phyloP scores from a whole-genome alignment of 2,888 invertebrate species.

The Lamellibrachia satsuma region DNA sequence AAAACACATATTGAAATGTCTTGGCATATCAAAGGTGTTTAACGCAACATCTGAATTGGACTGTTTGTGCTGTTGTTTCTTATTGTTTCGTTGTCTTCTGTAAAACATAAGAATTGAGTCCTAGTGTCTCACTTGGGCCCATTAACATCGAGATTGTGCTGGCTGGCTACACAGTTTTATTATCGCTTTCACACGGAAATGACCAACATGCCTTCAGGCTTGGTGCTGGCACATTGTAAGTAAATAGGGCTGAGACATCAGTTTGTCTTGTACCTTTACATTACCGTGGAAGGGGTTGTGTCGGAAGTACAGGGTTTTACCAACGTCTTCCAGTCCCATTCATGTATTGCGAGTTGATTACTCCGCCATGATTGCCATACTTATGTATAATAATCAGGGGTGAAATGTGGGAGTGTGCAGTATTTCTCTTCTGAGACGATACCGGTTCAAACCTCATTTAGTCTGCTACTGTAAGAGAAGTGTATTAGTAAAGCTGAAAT shows the following conservation, averaged over 20 bases:
- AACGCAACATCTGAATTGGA: neutral
- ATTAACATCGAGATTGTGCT: neutral
- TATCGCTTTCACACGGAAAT: neutral
- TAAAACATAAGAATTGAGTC: neutral
- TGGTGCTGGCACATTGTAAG: neutral
- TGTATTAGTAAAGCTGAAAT: neutral
- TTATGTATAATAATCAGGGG: neutral
- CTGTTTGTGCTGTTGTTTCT: neutral
- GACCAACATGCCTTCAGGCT: neutral
- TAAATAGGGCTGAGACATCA: neutral
- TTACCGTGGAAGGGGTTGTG: neutral
- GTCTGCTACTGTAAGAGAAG: neutral
- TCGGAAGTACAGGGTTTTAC: neutral
- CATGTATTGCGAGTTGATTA: neutral
- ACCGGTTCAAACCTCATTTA: conserved; percentile 13
- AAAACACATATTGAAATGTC: neutral
- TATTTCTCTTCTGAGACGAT: neutral
- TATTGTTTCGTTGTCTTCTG: neutral
- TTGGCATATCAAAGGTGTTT: neutral
- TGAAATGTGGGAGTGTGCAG: neutral
- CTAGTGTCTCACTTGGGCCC: neutral
- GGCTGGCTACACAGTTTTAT: neutral
- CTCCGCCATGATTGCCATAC: neutral
- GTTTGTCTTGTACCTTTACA: neutral
- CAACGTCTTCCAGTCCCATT: neutral